A percentile compares a stretch with the other conserved stretches of the same genome.
phyloP scores from a whole-genome alignment of 2,797 vertebrate genomes.

The Pelodytes ibericus region DNA sequence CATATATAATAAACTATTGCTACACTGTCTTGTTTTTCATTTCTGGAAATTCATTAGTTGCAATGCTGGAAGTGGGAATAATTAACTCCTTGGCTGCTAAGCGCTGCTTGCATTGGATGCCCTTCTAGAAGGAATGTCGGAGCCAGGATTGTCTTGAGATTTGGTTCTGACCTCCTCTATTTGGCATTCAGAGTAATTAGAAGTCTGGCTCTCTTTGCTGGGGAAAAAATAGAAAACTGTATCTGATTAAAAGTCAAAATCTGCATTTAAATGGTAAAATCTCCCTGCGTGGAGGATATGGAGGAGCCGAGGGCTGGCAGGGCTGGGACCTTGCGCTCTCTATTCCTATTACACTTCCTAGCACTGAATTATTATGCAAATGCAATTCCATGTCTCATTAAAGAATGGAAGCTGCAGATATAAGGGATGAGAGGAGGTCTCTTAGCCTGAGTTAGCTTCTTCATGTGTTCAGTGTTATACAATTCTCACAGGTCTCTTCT shows the following conservation, averaged over 20 bases:
- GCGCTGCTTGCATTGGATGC: background rate
- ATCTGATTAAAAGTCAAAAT: slow-evolving; percentile 60
- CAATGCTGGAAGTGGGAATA: background rate
- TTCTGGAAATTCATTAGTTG: slow-evolving; percentile 1
- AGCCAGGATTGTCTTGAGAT: slow-evolving; percentile 14
- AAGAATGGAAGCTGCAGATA: slow-evolving; percentile 16
- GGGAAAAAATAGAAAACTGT: slow-evolving; percentile 42
- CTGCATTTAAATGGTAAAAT: slow-evolving; percentile 57
- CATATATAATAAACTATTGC: background rate
- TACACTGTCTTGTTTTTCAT: background rate
- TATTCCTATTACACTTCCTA: slow-evolving; percentile 45
- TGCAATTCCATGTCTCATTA: slow-evolving; percentile 41
- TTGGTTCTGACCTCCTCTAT: slow-evolving; percentile 30
- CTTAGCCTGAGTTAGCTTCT: background rate
- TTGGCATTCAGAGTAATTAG: slow-evolving; percentile 57
- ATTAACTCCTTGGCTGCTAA: slow-evolving; percentile 16
- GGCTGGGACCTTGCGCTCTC: slow-evolving; percentile 48
- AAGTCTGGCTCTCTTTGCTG: slow-evolving; percentile 48
- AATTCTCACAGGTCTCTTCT: slow-evolving; percentile 1
- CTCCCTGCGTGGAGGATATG: slow-evolving; percentile 29
- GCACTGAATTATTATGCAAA: slow-evolving; percentile 47
- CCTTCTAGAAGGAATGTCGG: slow-evolving; percentile 11
- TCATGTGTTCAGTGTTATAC: background rate
- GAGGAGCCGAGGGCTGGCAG: slow-evolving; percentile 44
- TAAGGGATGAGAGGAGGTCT: background rate